Evolutionary conservation across 30 jellyfish, hydroid and myxozoan species (phyloP), one percentile per base, ranked within the genome.

Genomic region (Kudoa iwatai): DNA sequence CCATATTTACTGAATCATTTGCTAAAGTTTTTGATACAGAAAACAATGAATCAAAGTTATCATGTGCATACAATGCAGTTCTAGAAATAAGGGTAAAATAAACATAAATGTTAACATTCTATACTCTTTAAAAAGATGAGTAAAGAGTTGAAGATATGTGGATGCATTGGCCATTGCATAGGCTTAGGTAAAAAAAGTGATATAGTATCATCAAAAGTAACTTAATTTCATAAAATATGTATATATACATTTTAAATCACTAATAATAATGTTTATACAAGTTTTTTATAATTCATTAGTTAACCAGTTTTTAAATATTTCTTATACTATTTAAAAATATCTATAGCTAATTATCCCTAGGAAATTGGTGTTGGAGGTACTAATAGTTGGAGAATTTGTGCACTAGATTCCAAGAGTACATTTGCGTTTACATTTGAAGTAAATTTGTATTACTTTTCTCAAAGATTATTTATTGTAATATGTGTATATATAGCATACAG

Each of bases 361-460:
- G 88, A 71, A 52, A 71, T 71, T 47, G 93, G 93, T 1, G 53
- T 71, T 17, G 93, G 93, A n/a, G 59, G 65, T 28, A 71, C 93
- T 9, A 54, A 84, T 28, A 46, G 82, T 23, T 71, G 93, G 93
- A 71, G 61, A 55, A 24, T 71, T 44, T 51, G 93, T 55, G 88
- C 82, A 2, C 16, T 71, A 13, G 93, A 71, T 42, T 58, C 58
- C 3, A 45, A 54, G 0, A 35, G 68, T 21, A 61, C 93, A 1
- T 34, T 36, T 40, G 84, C 93, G 9, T 32, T 71, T 20, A 55
- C 61, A 51, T 71, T 71, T 50, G 93, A 71, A 42, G 88, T 71
- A 31, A 28, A 28, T 6, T 6, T 28, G 36, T n/a, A n/a, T n/a
- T n/a, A n/a, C n/a, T n/a, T n/a, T n/a, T n/a, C n/a, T n/a, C n/a